These are phyloP conservation scores for Bruchidius siliquastri DNA, from an alignment of 2,888 invertebrate genomes.

Conservation along the genomic window DNA sequence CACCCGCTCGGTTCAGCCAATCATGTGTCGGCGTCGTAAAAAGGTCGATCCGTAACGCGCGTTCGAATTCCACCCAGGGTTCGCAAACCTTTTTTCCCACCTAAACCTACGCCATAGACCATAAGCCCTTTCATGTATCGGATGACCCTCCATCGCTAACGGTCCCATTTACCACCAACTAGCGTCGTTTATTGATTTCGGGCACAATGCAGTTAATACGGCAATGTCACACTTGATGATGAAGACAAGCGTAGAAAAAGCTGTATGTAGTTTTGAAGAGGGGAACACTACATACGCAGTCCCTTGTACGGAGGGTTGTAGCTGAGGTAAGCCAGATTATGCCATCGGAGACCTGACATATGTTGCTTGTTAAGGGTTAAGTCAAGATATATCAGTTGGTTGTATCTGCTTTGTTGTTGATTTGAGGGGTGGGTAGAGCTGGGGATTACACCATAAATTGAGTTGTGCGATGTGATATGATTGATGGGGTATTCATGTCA, in stretches of 20 bases:
- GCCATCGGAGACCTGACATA: slow-evolving; percentile 33
- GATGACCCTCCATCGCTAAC: neutral
- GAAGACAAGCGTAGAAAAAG: slow-evolving; percentile 32
- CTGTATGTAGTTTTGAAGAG: slow-evolving; percentile 5
- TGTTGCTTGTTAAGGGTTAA: slow-evolving; percentile 33
- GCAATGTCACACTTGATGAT: slow-evolving; percentile 45
- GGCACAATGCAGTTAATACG: slow-evolving; percentile 44
- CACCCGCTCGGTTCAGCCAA: too few relatives aligned
- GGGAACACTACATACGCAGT: neutral
- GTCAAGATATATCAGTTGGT: slow-evolving; percentile 29
- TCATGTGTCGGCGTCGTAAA: too few relatives aligned
- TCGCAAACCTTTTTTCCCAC: neutral
- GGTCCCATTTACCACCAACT: slow-evolving; percentile 1
- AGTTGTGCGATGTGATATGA: neutral
- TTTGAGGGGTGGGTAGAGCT: neutral
- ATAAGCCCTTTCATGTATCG: neutral
- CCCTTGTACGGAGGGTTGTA: slow-evolving; percentile 18
- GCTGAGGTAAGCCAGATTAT: slow-evolving; percentile 33
- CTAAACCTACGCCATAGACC: neutral
- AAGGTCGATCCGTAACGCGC: too few relatives aligned
- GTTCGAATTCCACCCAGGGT: too few relatives aligned
- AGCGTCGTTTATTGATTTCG: slow-evolving; percentile 37
- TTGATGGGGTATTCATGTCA: neutral
- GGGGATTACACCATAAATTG: neutral
- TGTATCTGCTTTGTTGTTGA: slow-evolving; percentile 20